Evolutionary conservation across 2,888 invertebrate genomes (phyloP).

Genomic region (Sinopyrophorus schimmeli): DNA sequence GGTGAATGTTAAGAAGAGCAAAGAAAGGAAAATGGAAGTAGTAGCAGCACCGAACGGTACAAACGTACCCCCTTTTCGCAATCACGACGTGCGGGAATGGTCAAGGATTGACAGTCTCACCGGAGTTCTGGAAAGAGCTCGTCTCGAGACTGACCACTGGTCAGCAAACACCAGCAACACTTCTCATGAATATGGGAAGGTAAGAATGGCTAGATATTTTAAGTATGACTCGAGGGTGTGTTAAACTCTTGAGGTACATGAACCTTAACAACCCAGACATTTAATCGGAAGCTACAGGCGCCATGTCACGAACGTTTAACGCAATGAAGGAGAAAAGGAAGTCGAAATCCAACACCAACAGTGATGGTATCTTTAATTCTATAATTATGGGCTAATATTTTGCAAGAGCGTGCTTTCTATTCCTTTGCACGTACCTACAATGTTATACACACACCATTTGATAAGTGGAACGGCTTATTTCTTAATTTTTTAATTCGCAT

Average conservation of each 20-base stretch:
- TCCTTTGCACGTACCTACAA: slow-evolving; percentile 9
- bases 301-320: slow-evolving; percentile 6
- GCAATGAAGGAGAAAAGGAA: slow-evolving; percentile 1
- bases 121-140: slow-evolving; percentile 59
- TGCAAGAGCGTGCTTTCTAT: slow-evolving; percentile 23
- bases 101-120: slow-evolving; percentile 59
- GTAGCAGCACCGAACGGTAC: slow-evolving; percentile 50
- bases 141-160: slow-evolving; percentile 61
- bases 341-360: background rate
- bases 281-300: slow-evolving; percentile 11
- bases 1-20: slow-evolving; percentile 23
- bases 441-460: slow-evolving; percentile 8
- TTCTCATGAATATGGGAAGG: slow-evolving; percentile 60
- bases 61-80: slow-evolving; percentile 55
- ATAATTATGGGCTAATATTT: slow-evolving; percentile 21
- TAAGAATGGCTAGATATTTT: slow-evolving; percentile 38
- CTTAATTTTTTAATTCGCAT: background rate
- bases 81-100: slow-evolving; percentile 62
- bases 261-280: too few species aligned
- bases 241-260: background rate
- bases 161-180: slow-evolving; percentile 55
- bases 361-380: slow-evolving; percentile 13
- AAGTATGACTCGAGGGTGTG: background rate
- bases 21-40: slow-evolving; percentile 48
- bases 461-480: slow-evolving; percentile 5